These are phyloP conservation scores for Canis aureus DNA, from an alignment of 2,113 vertebrate genomes.

Conservation along the genomic window DNA sequence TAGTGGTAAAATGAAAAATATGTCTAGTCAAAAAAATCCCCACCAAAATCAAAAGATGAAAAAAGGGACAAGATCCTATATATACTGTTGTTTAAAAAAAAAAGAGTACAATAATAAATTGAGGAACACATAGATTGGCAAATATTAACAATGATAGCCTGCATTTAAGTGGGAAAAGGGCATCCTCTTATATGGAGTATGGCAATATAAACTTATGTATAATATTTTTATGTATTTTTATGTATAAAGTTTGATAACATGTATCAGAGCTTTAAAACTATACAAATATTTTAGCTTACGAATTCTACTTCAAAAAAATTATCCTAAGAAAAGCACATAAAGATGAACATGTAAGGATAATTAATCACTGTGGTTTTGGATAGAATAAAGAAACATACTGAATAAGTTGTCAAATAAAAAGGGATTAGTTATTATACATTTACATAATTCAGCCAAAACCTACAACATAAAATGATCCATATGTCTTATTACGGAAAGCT, in stretches of 20 bases:
- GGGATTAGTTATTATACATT: neutral
- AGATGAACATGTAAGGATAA: neutral
- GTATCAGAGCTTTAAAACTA: neutral
- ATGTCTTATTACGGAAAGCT: neutral
- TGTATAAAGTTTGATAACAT: neutral
- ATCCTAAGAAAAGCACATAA: neutral
- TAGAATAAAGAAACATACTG: constrained; percentile 26
- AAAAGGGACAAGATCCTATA: neutral
- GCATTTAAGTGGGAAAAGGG: neutral
- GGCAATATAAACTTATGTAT: constrained; percentile 14
- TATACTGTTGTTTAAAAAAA: neutral
- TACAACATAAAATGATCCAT: neutral
- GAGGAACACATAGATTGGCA: neutral
- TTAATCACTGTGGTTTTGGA: neutral
- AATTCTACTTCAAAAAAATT: constrained; percentile 31
- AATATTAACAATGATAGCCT: neutral
- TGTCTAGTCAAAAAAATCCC: neutral
- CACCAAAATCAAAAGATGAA: neutral
- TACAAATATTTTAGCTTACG: neutral
- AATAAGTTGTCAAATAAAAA: constrained; percentile 28
- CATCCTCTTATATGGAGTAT: neutral
- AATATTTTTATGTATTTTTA: constrained; percentile 3
- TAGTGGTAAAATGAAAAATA: neutral
- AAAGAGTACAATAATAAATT: neutral
- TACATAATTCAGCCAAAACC: neutral